Evolutionary conservation across 2,888 invertebrate species (phyloP).

Genomic region (Lymantria monacha): DNA sequence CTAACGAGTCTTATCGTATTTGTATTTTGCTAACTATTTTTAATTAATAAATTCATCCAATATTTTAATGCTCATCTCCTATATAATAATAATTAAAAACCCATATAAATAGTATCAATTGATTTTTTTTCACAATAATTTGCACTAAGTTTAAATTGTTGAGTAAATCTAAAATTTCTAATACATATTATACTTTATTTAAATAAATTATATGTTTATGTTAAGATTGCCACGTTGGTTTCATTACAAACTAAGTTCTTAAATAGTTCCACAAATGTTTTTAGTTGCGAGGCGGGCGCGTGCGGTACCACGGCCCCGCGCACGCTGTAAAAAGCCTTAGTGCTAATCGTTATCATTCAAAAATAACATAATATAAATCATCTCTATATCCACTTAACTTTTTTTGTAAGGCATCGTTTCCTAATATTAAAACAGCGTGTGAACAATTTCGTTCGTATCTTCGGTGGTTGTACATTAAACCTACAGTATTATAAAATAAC

Average conservation of each 20-base stretch:
- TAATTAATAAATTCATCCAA: conserved; percentile 83
- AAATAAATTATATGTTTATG: conserved; percentile 80
- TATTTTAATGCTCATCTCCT: conserved; percentile 76
- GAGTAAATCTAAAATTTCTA: conserved; percentile 82
- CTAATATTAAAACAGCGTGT: conserved; percentile 75
- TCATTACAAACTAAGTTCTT: conserved; percentile 80
- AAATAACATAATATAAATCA: conserved; percentile 76
- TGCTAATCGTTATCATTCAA: conserved; percentile 76
- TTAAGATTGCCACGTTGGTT: conserved; percentile 77
- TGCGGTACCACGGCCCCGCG: conserved; percentile 6
- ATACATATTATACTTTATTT: conserved; percentile 79
- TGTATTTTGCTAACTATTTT: conserved; percentile 82
- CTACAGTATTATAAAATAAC: conserved; percentile 61
- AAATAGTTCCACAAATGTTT: conserved; percentile 77
- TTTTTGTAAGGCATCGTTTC: conserved; percentile 78
- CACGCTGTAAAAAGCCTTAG: conserved; percentile 62
- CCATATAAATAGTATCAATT: conserved; percentile 81
- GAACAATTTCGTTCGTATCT: conserved; percentile 64
- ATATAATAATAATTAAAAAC: conserved; percentile 81
- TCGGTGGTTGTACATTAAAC: conserved; percentile 76
- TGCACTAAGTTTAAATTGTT: conserved; percentile 79
- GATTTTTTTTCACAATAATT: conserved; percentile 78
- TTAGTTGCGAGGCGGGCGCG: conserved; percentile 46
- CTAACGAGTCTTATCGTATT: conserved; percentile 80
- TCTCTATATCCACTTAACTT: conserved; percentile 78